phyloP scores from a whole-genome alignment of 2,888 invertebrate genomes.

The Phrixothrix hirtus region DNA sequence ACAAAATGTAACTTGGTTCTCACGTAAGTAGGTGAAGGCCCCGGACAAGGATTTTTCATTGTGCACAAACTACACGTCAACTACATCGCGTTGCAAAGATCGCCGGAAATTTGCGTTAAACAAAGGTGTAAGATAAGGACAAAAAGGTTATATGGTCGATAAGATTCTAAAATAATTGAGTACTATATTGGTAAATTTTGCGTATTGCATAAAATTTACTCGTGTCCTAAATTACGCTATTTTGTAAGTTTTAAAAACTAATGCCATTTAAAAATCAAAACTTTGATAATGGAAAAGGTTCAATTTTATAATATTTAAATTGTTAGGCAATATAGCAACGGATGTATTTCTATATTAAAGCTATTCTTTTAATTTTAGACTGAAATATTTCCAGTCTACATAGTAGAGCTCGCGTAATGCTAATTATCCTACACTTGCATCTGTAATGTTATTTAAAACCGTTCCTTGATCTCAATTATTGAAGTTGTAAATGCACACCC shows the following conservation, averaged over 20 bases:
- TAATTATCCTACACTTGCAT: slow-evolving; percentile 15
- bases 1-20: slow-evolving; percentile 53
- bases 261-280: slow-evolving; percentile 23
- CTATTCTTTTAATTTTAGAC: no score
- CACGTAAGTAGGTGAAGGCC: slow-evolving; percentile 56
- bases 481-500: slow-evolving; percentile 31
- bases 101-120: slow-evolving; percentile 28
- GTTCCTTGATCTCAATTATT: slow-evolving; percentile 35
- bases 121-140: slow-evolving; percentile 39
- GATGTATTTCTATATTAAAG: no score
- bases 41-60: slow-evolving; percentile 51
- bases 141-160: slow-evolving; percentile 34
- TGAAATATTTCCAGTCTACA: no score
- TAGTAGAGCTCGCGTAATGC: background rate
- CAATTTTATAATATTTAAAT: no score
- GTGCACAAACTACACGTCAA: slow-evolving; percentile 46
- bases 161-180: slow-evolving; percentile 33
- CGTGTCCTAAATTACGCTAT: slow-evolving; percentile 41
- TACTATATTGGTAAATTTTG: slow-evolving; percentile 43
- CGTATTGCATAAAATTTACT: slow-evolving; percentile 40
- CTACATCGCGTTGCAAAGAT: slow-evolving; percentile 35
- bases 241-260: slow-evolving; percentile 26
- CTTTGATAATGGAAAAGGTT: no score
- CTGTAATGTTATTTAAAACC: slow-evolving; percentile 7
- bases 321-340: no score